Conservation (phyloP, 2,888 invertebrate genomes). For the Lasioglossum leucozonium region DNA sequence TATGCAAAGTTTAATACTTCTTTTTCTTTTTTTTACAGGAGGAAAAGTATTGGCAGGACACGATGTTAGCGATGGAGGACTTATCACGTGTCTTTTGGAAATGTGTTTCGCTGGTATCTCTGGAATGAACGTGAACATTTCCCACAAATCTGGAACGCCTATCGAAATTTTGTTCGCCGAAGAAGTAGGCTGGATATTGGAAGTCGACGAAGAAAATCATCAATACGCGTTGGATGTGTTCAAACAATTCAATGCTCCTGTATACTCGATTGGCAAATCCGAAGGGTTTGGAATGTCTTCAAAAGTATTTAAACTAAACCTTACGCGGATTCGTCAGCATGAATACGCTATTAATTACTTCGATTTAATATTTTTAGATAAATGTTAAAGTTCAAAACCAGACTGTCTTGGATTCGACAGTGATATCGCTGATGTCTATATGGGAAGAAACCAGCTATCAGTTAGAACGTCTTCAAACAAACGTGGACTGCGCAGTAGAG, state of each 20-base stretch:
- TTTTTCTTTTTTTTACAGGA: constrained; percentile 84
- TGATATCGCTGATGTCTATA: constrained; percentile 90
- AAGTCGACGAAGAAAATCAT: constrained; percentile 87
- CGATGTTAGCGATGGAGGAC: constrained; percentile 98
- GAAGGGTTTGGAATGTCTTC: constrained; percentile 89
- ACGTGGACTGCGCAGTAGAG: constrained; percentile 90
- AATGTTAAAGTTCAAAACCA: constrained; percentile 87
- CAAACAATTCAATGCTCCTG: constrained; percentile 87
- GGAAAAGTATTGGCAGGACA: constrained; percentile 93
- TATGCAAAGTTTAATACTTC: background rate
- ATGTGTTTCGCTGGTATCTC: constrained; percentile 98
- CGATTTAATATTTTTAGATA: constrained; percentile 79
- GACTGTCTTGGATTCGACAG: constrained; percentile 87
- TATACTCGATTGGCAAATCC: constrained; percentile 89
- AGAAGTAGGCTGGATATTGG: constrained; percentile 94
- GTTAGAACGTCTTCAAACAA: constrained; percentile 94
- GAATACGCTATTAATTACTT: background rate
- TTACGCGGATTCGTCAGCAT: background rate
- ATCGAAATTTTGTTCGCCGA: constrained; percentile 92
- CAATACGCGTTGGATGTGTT: constrained; percentile 88
- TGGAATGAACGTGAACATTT: constrained; percentile 89
- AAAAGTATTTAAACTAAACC: constrained; percentile 83
- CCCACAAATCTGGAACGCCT: constrained; percentile 86
- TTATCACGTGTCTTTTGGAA: constrained; percentile 95
- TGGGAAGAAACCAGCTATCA: constrained; percentile 99